phyloP scores from a whole-genome alignment of 2,113 vertebrate genomes.

The Pholis gunnellus region DNA sequence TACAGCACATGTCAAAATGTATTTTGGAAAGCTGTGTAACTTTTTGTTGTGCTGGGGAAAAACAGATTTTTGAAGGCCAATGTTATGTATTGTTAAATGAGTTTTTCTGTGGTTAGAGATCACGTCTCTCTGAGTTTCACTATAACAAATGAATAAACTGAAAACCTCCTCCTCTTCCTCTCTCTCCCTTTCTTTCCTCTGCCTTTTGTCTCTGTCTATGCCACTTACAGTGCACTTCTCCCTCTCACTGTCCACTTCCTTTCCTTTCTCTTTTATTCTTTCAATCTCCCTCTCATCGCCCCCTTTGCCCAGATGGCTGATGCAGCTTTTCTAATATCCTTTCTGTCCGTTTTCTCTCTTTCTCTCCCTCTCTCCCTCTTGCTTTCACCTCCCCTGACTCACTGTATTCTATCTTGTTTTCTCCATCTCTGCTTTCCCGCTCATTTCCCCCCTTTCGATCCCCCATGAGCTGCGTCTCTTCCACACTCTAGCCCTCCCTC shows the following conservation, averaged over 20 bases:
- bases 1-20: not conserved
- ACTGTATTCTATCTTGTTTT: conserved; percentile 49
- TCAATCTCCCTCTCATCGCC: conserved; percentile 29
- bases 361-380: conserved; percentile 1
- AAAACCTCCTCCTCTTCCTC: not conserved
- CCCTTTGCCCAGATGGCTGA: conserved; percentile 35
- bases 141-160: conserved; percentile 32
- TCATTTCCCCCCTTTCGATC: conserved; percentile 65
- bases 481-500: conserved; percentile 58
- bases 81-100: conserved; percentile 13
- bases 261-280: conserved; percentile 23
- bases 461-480: conserved; percentile 48
- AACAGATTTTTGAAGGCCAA: conserved; percentile 19
- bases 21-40: not conserved
- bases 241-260: conserved; percentile 9
- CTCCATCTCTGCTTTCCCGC: conserved; percentile 73
- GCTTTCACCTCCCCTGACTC: conserved; percentile 51
- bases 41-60: not conserved
- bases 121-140: conserved; percentile 8
- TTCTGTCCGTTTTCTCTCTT: not conserved
- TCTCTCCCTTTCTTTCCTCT: not conserved
- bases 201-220: conserved; percentile 13
- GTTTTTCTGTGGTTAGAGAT: not conserved
- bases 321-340: conserved; percentile 36
- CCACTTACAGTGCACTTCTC: conserved; percentile 5